Evolutionary conservation across 2,113 vertebrate species (phyloP).

Genomic region (Perognathus longimembris): DNA sequence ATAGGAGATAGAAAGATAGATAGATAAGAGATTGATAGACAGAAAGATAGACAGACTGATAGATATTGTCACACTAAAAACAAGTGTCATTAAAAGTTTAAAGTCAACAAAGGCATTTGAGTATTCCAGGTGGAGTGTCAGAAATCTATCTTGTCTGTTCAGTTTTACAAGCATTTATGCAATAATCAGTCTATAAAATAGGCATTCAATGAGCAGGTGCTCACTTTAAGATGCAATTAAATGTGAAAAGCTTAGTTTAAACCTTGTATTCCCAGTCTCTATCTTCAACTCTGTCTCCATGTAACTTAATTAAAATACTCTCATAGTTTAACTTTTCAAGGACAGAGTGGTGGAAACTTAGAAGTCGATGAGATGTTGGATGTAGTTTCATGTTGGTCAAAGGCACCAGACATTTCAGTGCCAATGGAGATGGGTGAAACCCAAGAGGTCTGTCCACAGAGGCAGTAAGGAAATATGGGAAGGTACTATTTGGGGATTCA

Average conservation of each 20-base stretch:
- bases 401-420: not conserved
- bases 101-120: not conserved
- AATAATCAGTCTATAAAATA: not conserved
- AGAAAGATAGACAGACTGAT: not conserved
- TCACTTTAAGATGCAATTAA: not conserved
- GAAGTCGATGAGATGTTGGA: not conserved
- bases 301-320: not conserved
- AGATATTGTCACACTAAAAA: not conserved
- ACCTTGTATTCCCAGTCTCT: not conserved
- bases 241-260: not conserved
- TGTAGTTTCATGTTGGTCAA: not conserved
- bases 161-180: not conserved
- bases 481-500: not conserved
- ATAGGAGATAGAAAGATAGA: not conserved
- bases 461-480: not conserved
- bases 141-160: not conserved
- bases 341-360: not conserved
- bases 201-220: not conserved
- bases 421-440: too few species aligned
- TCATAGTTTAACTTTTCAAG: not conserved
- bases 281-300: not conserved
- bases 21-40: not conserved
- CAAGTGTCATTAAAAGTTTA: not conserved
- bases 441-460: not conserved
- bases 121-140: not conserved